phyloP scores from a whole-genome alignment of 2,888 invertebrate species.

The Phyto melanocephala region DNA sequence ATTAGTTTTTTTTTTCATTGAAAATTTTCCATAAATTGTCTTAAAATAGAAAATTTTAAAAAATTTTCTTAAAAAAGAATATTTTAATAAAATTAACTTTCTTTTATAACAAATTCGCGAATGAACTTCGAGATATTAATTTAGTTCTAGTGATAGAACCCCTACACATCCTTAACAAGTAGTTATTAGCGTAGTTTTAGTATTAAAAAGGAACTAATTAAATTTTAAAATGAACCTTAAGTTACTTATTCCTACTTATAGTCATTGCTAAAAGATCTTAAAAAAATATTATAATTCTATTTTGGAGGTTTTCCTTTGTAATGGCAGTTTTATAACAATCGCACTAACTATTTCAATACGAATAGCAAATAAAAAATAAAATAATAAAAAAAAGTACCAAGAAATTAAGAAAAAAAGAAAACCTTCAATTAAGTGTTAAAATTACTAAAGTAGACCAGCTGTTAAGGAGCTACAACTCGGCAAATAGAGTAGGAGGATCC shows the following conservation, averaged over 20 bases:
- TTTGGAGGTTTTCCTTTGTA: not conserved
- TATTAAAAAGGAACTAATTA: slow-evolving; percentile 62
- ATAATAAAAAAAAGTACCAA: not conserved
- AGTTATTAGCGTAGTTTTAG: not conserved
- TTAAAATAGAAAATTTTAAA: no score
- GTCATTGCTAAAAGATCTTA: slow-evolving; percentile 33
- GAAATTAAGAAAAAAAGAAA: not conserved
- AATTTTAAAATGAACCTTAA: slow-evolving; percentile 60
- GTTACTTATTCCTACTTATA: slow-evolving; percentile 25
- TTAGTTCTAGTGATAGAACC: no score
- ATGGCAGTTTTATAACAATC: not conserved
- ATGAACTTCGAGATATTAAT: no score
- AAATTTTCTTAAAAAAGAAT: no score
- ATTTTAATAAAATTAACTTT: no score
- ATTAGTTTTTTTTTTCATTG: no score
- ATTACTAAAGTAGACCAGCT: slow-evolving; percentile 34
- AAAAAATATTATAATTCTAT: slow-evolving; percentile 17
- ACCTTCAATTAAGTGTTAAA: slow-evolving; percentile 51
- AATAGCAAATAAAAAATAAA: no score
- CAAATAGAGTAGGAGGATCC: slow-evolving; percentile 44
- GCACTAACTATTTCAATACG: not conserved
- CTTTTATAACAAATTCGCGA: no score
- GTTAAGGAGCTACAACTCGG: slow-evolving; percentile 44
- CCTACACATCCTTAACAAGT: slow-evolving; percentile 14
- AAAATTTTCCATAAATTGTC: no score